Conservation (phyloP, 2,113 vertebrate species). For the Galemys pyrenaicus region DNA sequence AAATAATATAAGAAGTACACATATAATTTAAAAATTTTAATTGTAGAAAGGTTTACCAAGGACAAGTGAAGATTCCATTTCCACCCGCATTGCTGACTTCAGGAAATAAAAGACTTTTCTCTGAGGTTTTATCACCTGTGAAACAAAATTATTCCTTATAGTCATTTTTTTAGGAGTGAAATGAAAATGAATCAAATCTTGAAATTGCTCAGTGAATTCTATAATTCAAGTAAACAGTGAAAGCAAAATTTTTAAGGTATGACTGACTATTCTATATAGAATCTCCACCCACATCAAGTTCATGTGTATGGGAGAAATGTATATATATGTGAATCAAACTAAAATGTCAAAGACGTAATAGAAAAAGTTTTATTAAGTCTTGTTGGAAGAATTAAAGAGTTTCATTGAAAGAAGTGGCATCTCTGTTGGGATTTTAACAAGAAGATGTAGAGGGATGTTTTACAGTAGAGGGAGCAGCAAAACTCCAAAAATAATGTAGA, state of each 20-base stretch:
- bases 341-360: not conserved
- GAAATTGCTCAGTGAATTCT: not conserved
- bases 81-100: not conserved
- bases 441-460: not conserved
- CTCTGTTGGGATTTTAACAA: not conserved
- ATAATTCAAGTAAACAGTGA: slow-evolving; percentile 20
- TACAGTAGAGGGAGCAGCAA: not conserved
- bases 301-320: not conserved
- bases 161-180: not conserved
- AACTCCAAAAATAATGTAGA: slow-evolving; percentile 22
- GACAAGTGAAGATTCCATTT: slow-evolving; percentile 1
- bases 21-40: slow-evolving; percentile 3
- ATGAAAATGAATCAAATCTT: slow-evolving; percentile 27
- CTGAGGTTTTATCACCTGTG: not conserved
- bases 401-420: slow-evolving; percentile 17
- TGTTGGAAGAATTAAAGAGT: not conserved
- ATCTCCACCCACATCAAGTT: not conserved
- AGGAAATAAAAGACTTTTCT: slow-evolving; percentile 46
- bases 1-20: not conserved
- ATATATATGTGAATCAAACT: slow-evolving; percentile 15
- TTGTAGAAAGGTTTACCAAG: not conserved
- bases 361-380: not conserved
- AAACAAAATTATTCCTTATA: slow-evolving; percentile 54
- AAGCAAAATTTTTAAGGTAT: slow-evolving; percentile 23
- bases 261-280: not conserved